Percentiles rank a stretch among this genome's conserved stretches.
Conservation (phyloP, 2,888 invertebrate species). For the Amiota communis region DNA sequence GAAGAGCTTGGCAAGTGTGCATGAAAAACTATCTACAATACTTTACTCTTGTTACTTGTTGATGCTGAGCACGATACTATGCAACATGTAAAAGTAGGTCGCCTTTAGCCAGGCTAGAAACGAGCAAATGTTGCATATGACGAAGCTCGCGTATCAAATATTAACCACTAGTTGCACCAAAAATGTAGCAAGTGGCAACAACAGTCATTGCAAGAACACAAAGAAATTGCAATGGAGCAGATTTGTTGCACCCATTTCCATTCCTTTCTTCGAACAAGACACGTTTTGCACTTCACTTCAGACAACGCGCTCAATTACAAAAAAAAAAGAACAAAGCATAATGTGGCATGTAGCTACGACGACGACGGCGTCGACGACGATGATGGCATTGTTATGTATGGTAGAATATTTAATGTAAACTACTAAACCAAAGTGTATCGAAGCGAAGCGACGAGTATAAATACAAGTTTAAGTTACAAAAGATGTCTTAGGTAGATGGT, state of each 20-base stretch:
- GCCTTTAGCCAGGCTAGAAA: conserved; percentile 10
- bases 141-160: conserved; percentile 52
- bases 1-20: neutral
- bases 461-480: neutral
- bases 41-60: conserved; percentile 13
- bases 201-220: neutral
- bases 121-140: conserved; percentile 2
- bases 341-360: too few relatives aligned
- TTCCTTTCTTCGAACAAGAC: too few relatives aligned
- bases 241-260: too few relatives aligned
- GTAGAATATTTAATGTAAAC: neutral
- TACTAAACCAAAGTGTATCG: neutral
- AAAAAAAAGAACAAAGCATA: neutral
- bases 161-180: conserved; percentile 62
- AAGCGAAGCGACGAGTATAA: conserved; percentile 5
- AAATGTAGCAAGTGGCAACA: conserved; percentile 14
- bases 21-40: too few relatives aligned
- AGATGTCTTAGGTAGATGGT: too few relatives aligned
- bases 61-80: conserved; percentile 2
- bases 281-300: too few relatives aligned
- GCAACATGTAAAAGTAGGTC: conserved; percentile 22
- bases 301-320: conserved; percentile 17
- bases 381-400: too few relatives aligned
- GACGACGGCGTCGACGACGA: too few relatives aligned
- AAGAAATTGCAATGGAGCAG: too few relatives aligned